Conservation (phyloP, 1,140 invertebrate genomes). For the Lordiphosa collinella region DNA sequence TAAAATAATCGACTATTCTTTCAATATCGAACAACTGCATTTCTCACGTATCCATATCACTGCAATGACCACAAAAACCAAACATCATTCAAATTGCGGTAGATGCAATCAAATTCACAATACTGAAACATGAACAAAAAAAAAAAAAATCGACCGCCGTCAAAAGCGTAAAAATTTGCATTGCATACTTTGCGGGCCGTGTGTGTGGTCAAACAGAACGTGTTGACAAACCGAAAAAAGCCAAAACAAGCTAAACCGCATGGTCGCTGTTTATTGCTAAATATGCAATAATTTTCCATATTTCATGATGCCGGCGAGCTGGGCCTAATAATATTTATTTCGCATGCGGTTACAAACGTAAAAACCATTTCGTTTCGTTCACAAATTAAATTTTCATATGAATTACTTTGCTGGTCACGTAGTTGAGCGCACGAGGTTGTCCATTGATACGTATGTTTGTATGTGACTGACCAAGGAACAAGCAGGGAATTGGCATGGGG, state of each 20-base stretch:
- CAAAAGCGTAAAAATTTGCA: constrained; percentile 23
- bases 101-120: constrained; percentile 43
- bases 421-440: constrained; percentile 28
- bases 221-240: constrained; percentile 41
- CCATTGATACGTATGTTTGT: constrained; percentile 66
- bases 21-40: too few relatives aligned
- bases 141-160: constrained; percentile 18
- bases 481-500: constrained; percentile 1
- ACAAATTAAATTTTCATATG: constrained; percentile 77
- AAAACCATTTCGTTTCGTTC: constrained; percentile 59
- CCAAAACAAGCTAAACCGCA: constrained; percentile 51
- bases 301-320: constrained; percentile 17
- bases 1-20: too few relatives aligned
- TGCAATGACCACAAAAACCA: constrained; percentile 42
- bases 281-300: constrained; percentile 53
- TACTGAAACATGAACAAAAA: constrained; percentile 2
- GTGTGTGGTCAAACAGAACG: constrained; percentile 9
- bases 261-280: constrained; percentile 55
- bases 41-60: constrained; percentile 13
- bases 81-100: constrained; percentile 72
- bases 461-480: constrained; percentile 56
- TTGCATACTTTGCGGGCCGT: constrained; percentile 24
- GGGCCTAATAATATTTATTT: constrained; percentile 68
- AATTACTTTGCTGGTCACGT: constrained; percentile 75
- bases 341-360: constrained; percentile 54